phyloP scores from a whole-genome alignment of 2,797 vertebrate species.

The Falco columbarius region DNA sequence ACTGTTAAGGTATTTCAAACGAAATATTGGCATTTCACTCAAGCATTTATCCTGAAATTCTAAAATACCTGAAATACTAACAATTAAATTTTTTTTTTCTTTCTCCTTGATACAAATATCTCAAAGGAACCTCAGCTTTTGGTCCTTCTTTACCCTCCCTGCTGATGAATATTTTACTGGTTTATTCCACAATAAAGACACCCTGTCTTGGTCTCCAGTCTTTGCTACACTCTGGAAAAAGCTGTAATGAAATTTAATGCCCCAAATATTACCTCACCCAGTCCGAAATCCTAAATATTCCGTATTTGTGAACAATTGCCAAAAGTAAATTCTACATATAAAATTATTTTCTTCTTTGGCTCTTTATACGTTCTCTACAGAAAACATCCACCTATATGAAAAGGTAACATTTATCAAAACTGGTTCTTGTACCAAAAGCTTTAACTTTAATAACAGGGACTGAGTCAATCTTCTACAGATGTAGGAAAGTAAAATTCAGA shows the following conservation, averaged over 20 bases:
- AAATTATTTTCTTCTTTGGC: background rate
- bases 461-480: background rate
- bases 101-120: background rate
- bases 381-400: background rate
- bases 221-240: background rate
- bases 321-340: background rate
- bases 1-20: accelerated
- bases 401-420: background rate
- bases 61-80: background rate
- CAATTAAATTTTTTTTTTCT: background rate
- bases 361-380: background rate
- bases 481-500: background rate
- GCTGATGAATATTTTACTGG: background rate
- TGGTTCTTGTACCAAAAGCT: background rate
- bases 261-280: background rate
- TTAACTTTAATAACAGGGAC: background rate
- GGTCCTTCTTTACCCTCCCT: background rate
- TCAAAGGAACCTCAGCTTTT: background rate
- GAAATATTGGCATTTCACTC: background rate
- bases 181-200: background rate
- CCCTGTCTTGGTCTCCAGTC: background rate
- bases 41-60: background rate
- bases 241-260: background rate
- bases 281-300: background rate
- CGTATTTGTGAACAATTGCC: background rate